phyloP scores from a whole-genome alignment of 1,140 invertebrate genomes.

The Chironomus striatipennis region DNA sequence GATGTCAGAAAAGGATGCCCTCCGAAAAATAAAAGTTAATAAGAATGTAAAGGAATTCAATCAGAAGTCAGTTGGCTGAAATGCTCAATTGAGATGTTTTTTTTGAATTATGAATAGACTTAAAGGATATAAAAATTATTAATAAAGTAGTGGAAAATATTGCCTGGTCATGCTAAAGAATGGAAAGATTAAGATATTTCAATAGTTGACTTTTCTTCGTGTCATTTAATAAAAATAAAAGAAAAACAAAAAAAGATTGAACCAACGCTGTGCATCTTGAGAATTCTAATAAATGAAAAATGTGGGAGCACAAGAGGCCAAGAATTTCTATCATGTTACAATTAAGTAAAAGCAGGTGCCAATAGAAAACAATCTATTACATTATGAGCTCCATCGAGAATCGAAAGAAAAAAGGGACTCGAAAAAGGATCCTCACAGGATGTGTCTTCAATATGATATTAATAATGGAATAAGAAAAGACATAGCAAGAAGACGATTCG shows the following conservation, averaged over 20 bases:
- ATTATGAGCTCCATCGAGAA: not conserved
- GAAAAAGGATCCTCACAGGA: not conserved
- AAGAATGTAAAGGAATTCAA: not conserved
- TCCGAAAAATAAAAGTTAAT: not conserved
- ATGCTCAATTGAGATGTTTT: not conserved
- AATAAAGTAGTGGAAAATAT: not conserved
- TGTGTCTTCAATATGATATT: conserved; percentile 6
- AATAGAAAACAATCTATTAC: not conserved
- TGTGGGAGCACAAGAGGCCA: not conserved
- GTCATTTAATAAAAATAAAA: no score
- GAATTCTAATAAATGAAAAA: not conserved
- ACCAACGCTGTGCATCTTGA: not conserved
- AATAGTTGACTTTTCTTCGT: not conserved
- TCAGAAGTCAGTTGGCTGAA: not conserved
- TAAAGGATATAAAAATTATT: not conserved
- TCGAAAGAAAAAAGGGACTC: not conserved
- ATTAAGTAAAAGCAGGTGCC: conserved; percentile 6
- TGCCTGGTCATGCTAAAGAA: not conserved
- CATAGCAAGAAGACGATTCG: not conserved
- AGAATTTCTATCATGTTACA: conserved; percentile 7
- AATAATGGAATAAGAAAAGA: not conserved
- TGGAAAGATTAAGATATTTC: conserved; percentile 8
- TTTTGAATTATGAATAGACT: not conserved
- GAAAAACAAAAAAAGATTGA: no score
- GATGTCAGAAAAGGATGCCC: not conserved